Conservation (phyloP, 2,888 invertebrate genomes). For the Himalopsyche japonica region DNA sequence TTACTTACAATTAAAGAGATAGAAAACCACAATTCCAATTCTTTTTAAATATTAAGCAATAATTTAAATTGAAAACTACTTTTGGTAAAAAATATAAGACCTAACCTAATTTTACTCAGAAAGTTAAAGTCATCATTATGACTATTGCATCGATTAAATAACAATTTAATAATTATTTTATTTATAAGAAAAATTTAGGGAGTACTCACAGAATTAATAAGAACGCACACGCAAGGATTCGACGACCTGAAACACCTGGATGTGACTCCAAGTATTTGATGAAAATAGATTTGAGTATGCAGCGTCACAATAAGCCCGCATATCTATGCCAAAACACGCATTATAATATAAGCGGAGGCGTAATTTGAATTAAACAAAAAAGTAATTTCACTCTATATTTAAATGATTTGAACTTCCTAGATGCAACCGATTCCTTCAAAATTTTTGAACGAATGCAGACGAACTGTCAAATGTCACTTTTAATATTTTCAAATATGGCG, state of each 20-base stretch:
- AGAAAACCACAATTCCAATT: too few species aligned
- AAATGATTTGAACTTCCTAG: neutral
- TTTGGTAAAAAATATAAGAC: too few species aligned
- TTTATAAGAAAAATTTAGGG: too few species aligned
- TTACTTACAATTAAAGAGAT: too few species aligned
- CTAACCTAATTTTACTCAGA: too few species aligned
- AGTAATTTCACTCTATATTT: neutral
- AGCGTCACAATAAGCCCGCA: conserved; percentile 37
- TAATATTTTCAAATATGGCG: conserved; percentile 10
- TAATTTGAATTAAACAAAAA: neutral
- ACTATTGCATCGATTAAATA: too few species aligned
- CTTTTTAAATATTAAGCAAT: too few species aligned
- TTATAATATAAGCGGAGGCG: conserved; percentile 20
- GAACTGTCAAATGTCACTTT: conserved; percentile 1
- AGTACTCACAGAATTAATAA: neutral
- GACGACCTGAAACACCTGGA: conserved; percentile 36
- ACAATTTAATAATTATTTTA: too few species aligned
- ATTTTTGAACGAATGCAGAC: neutral
- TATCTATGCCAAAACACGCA: conserved; percentile 23
- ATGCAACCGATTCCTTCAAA: neutral
- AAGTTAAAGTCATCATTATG: too few species aligned
- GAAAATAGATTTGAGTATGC: conserved; percentile 38
- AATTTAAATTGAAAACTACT: too few species aligned
- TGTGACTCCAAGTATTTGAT: conserved; percentile 33
- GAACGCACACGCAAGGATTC: conserved; percentile 36